Evolutionary conservation across 2,113 vertebrate species (phyloP), one percentile per base, ranked within the genome.

Genomic region (Leucosticte australis): DNA sequence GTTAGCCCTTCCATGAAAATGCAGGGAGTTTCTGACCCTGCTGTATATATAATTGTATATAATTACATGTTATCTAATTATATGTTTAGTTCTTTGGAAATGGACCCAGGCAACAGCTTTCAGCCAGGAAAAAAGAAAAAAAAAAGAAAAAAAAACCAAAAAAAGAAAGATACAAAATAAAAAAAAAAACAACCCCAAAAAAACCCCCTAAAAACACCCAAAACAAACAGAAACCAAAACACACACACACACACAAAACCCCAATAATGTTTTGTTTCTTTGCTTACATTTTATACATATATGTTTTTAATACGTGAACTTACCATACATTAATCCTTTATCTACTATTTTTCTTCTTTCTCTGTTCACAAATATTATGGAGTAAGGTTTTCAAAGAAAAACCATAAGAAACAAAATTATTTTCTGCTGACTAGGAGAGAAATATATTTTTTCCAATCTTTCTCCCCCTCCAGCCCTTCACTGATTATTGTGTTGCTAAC

Each of bases 61-160:
- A 97, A 97, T 97, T 96, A 31, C 30, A 90, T 79, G 67, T 74
- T 97, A 81, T 93, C 71, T 93, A 96, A 98, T 97, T 69, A 89
- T 71, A 93, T 79, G 79, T 87, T 95, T 87, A 79, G 50, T 68
- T 96, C 55, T 89, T 95, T 96, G 30, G 68, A 94, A 97, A 85
- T 79, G 27, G n/a, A 71, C 37, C 37, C 88, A 92, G 92, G 69
- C 68, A 95, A 95, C 33, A 92, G 35, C 42, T 84, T 95, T 91
- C 46, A 78, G 60, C 3, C 42, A 52, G 37, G 5, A 13, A n/a
- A 63, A 52, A 50, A 5, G 2, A 4, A 24, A n/a, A 6, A 2
- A 49, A 14, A 15, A 9, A 15, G 12, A 35, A 7, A 18, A 27
- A 18, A 39, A 35, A 27, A 6, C 31, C 8, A 9, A 12, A 70